Evolutionary conservation across 2,797 vertebrate species (phyloP), one percentile per base, ranked within the genome.

Genomic region (Syngnathus acus): DNA sequence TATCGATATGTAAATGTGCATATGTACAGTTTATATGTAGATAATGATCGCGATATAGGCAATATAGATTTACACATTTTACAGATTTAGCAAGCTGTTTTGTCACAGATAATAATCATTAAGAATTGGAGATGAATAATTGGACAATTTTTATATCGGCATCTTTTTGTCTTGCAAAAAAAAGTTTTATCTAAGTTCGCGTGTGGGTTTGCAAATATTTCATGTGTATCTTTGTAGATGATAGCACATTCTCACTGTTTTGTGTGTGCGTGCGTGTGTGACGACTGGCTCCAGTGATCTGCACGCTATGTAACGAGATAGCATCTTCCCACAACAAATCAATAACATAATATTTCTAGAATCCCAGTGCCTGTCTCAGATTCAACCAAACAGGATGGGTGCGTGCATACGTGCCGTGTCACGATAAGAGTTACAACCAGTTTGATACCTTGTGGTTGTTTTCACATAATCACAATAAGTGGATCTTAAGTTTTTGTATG

Each of bases 261-360:
- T 58, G 38, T 64, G 45, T 63, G 38, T 65, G 39, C 54, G 47
- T 66, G 54, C 61, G 65, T 68, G 26, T 65, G 48, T 73, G 65
- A 69, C 63, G 57, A 64, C 78, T 87, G 87, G 73, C 83, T 91
- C 82, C 76, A 79, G 85, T 72, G 79, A 82, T 89, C 89, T 88
- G 86, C 76, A 74, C 69, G 42, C 71, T 83, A 81, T 88, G 84
- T 78, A 82, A 87, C 82, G 71, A 84, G 86, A 88, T 86, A 86
- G 81, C 80, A 81, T 90, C 84, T 80, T 84, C 75, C 83, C 77
- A 87, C 84, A 88, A 85, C 85, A 84, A 88, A 84, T 90, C 78
- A 82, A 84, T 90, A 85, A 70, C 21, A 77, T 86, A 89, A 88
- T 86, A 87, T 86, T 74, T 78, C 82, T 79, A 85, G 80, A 75